Conservation (phyloP, 1,140 invertebrate species). For the Calliopsis andreniformis region DNA sequence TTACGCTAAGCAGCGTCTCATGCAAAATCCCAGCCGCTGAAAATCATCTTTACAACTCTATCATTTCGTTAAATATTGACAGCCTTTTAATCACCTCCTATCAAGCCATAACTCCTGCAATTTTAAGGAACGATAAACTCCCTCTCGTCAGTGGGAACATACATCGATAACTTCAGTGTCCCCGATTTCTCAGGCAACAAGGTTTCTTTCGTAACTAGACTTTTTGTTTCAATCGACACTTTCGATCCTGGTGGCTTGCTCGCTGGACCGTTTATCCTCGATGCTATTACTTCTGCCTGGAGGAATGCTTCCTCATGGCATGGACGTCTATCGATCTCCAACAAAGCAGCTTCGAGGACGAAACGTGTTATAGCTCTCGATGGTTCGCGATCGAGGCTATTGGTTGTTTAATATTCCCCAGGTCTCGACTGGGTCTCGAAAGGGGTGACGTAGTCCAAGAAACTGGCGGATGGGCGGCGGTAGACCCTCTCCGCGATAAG, state of each 20-base stretch:
- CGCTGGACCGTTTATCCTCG: background rate
- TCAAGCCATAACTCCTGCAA: too few species aligned
- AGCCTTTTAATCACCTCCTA: too few species aligned
- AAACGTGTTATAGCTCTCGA: constrained; percentile 48
- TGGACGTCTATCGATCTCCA: constrained; percentile 40
- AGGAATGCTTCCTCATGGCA: background rate
- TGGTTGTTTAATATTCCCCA: constrained; percentile 53
- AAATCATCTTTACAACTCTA: too few species aligned
- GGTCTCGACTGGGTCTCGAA: background rate
- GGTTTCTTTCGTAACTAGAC: background rate
- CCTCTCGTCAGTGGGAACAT: too few species aligned
- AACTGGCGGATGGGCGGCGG: background rate
- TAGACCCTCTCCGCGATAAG: constrained; percentile 61
- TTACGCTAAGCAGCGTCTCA: background rate
- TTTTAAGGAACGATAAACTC: too few species aligned
- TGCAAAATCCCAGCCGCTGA: too few species aligned
- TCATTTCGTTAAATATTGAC: too few species aligned
- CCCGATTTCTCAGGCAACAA: constrained; percentile 1
- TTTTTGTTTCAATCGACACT: constrained; percentile 13
- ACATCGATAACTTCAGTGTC: background rate
- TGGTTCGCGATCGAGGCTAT: constrained; percentile 31
- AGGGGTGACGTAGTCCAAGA: constrained; percentile 16
- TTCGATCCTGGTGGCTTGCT: background rate
- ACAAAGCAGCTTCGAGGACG: constrained; percentile 34
- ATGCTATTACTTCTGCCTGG: constrained; percentile 33